phyloP scores from a whole-genome alignment of 1,140 invertebrate species.

The Zeugodacus cucurbitae region DNA sequence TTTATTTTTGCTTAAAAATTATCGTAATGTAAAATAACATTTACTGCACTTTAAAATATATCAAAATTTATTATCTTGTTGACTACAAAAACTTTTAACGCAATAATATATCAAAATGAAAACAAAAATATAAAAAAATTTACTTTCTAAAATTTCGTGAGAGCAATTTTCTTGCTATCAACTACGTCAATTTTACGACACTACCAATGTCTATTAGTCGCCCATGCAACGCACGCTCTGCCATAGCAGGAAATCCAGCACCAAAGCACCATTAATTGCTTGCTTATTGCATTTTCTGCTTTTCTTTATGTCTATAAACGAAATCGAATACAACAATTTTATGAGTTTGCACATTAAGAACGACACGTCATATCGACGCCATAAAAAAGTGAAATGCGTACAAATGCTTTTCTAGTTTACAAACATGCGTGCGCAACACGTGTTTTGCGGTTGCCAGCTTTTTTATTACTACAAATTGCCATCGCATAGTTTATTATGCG shows the following conservation, averaged over 20 bases:
- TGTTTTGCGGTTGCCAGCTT: not conserved
- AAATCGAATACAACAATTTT: conserved; percentile 7
- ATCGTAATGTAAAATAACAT: too few species aligned
- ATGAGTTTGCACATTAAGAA: conserved; percentile 20
- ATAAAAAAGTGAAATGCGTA: not conserved
- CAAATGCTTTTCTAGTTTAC: not conserved
- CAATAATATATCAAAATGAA: too few species aligned
- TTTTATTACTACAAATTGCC: not conserved
- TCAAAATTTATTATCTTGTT: too few species aligned
- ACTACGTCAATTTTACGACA: too few species aligned
- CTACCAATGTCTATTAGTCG: not conserved
- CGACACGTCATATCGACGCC: not conserved
- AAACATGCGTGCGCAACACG: not conserved
- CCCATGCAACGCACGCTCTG: not conserved
- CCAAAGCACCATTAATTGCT: not conserved
- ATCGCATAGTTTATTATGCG: not conserved
- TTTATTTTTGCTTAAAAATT: too few species aligned
- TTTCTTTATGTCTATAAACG: not conserved
- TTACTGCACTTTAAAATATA: too few species aligned
- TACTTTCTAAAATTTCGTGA: too few species aligned
- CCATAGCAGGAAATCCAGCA: not conserved
- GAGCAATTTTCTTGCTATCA: too few species aligned
- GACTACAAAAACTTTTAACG: too few species aligned
- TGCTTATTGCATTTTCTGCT: not conserved
- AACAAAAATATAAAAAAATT: too few species aligned